Evolutionary conservation across 2,888 invertebrate genomes (phyloP).

Genomic region (Ellobium chinense): DNA sequence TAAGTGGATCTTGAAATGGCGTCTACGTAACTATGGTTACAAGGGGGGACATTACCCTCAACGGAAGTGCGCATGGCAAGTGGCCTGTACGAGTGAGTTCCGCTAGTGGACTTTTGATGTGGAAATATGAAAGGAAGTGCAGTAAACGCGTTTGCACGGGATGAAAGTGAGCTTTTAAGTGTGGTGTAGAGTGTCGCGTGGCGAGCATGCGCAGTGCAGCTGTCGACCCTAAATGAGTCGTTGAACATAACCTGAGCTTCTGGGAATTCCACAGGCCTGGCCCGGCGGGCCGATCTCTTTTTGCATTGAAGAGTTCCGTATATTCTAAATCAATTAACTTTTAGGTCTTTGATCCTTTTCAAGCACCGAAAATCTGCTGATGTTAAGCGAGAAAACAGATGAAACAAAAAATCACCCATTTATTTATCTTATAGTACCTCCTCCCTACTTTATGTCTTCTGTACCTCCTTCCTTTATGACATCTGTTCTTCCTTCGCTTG

Average conservation of each 20-base stretch:
- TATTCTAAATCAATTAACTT: background rate
- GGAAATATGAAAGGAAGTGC: constrained; percentile 22
- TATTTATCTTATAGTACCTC: background rate
- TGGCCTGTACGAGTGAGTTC: background rate
- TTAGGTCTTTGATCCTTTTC: background rate
- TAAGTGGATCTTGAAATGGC: background rate
- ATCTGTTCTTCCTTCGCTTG: too few species aligned
- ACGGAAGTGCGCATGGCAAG: background rate
- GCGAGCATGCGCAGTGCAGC: background rate
- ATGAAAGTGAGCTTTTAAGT: constrained; percentile 25
- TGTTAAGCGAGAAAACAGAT: too few species aligned
- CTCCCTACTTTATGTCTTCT: background rate
- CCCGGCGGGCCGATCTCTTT: too few species aligned
- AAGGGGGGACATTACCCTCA: constrained; percentile 18
- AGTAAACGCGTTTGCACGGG: background rate
- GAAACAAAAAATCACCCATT: background rate
- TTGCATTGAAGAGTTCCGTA: background rate
- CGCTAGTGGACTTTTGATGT: constrained; percentile 19
- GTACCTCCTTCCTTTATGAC: background rate
- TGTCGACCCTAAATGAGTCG: constrained; percentile 4
- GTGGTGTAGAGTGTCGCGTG: constrained; percentile 19
- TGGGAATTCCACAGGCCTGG: background rate
- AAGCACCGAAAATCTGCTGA: too few species aligned
- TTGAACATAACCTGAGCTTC: background rate
- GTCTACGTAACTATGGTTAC: background rate